These are phyloP conservation scores for Chromis chromis DNA, from an alignment of 2,797 vertebrate genomes.

Conservation along the genomic window DNA sequence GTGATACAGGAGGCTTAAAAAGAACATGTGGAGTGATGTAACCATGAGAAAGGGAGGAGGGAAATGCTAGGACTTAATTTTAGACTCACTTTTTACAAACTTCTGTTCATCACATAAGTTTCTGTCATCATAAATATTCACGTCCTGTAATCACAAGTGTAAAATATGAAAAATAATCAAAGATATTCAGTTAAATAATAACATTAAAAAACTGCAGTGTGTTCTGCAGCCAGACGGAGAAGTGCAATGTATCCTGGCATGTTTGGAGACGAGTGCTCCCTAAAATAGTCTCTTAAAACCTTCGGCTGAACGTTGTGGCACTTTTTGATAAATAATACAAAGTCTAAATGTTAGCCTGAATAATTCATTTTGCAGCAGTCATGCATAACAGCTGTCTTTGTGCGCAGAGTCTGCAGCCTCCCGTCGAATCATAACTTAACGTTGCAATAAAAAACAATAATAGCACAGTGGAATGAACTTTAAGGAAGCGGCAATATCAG, in stretches of 20 bases:
- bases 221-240: slow-evolving; percentile 16
- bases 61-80: slow-evolving; percentile 42
- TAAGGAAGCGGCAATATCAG: not conserved
- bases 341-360: slow-evolving; percentile 76
- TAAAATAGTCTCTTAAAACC: slow-evolving; percentile 74
- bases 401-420: slow-evolving; percentile 47
- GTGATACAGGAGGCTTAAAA: slow-evolving; percentile 24
- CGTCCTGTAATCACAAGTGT: slow-evolving; percentile 3
- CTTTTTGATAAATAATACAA: slow-evolving; percentile 81
- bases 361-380: slow-evolving; percentile 75
- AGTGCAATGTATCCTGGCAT: slow-evolving; percentile 45
- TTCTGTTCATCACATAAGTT: slow-evolving; percentile 44
- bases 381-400: slow-evolving; percentile 69
- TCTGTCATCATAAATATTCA: slow-evolving; percentile 51
- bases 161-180: not conserved
- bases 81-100: slow-evolving; percentile 68
- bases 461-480: slow-evolving; percentile 20
- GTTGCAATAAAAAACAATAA: not conserved
- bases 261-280: slow-evolving; percentile 56
- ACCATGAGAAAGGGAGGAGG: slow-evolving; percentile 11
- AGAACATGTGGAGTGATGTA: slow-evolving; percentile 48
- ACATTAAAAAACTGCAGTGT: slow-evolving; percentile 4
- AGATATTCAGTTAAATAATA: not conserved
- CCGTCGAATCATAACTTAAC: slow-evolving; percentile 33
- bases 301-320: slow-evolving; percentile 59